Conservation (phyloP, 2,888 invertebrate genomes). For the Cephus runcator region DNA sequence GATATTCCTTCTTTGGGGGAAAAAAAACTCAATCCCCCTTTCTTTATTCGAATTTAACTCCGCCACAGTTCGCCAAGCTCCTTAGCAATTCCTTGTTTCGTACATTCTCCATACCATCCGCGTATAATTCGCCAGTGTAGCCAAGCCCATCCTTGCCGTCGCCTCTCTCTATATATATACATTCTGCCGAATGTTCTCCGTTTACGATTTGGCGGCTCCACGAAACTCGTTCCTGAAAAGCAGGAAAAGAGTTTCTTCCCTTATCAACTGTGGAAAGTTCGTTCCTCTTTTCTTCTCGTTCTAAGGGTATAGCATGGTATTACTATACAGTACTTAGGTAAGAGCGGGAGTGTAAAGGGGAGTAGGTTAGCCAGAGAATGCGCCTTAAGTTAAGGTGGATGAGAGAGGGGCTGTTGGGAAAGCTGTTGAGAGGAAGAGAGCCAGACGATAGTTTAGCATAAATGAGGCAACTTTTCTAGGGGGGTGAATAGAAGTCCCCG, state of each 20-base stretch:
- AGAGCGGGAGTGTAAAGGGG: not conserved
- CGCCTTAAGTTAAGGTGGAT: not conserved
- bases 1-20: not conserved
- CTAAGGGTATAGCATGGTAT: not conserved
- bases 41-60: not conserved
- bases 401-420: not conserved
- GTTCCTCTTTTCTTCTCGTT: not conserved
- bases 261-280: not conserved
- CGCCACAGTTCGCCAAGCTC: not conserved
- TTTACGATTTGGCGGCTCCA: too few species aligned
- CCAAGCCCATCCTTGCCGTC: not conserved
- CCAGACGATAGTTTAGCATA: conserved; percentile 48
- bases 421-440: not conserved
- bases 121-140: not conserved
- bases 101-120: not conserved
- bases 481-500: conserved; percentile 25
- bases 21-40: not conserved
- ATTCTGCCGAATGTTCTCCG: not conserved
- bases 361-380: not conserved
- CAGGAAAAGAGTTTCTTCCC: not conserved
- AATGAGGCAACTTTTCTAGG: conserved; percentile 51
- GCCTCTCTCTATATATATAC: not conserved
- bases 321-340: not conserved
- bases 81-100: not conserved
- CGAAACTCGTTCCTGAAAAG: not conserved